Evolutionary conservation across 1,140 invertebrate genomes (phyloP).

Genomic region (Calliopsis andreniformis): DNA sequence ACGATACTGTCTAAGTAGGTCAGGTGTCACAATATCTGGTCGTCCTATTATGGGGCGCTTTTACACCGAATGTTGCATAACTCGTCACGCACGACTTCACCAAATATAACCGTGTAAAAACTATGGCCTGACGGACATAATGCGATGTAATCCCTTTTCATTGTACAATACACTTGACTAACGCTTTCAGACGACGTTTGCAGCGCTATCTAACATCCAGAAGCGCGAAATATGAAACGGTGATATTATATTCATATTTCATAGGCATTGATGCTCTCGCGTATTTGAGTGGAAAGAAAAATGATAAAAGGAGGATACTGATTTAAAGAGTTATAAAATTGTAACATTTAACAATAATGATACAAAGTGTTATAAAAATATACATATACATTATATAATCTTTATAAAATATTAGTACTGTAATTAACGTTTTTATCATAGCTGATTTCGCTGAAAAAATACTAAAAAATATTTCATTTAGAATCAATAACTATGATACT

Average conservation of each 20-base stretch:
- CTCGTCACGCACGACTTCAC: conserved; percentile 68
- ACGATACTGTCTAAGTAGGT: conserved; percentile 68
- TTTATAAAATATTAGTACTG: not conserved
- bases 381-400: conserved; percentile 9
- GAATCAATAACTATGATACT: not conserved
- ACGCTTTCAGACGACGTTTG: conserved; percentile 55
- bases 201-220: conserved; percentile 46
- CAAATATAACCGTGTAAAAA: conserved; percentile 68
- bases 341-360: not conserved
- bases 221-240: conserved; percentile 58
- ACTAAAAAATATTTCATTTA: conserved; percentile 2
- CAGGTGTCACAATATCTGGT: conserved; percentile 68
- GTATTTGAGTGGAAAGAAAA: not conserved
- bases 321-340: not conserved
- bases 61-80: conserved; percentile 69
- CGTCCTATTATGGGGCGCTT: conserved; percentile 62
- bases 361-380: conserved; percentile 22
- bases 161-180: conserved; percentile 73
- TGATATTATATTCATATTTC: not conserved
- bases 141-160: conserved; percentile 65
- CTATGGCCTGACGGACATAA: conserved; percentile 62
- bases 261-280: not conserved
- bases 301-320: not conserved
- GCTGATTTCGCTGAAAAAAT: not conserved
- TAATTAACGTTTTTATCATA: not conserved